Evolutionary conservation across 1,140 invertebrate genomes (phyloP).

Genomic region (Nixonia krombeini): DNA sequence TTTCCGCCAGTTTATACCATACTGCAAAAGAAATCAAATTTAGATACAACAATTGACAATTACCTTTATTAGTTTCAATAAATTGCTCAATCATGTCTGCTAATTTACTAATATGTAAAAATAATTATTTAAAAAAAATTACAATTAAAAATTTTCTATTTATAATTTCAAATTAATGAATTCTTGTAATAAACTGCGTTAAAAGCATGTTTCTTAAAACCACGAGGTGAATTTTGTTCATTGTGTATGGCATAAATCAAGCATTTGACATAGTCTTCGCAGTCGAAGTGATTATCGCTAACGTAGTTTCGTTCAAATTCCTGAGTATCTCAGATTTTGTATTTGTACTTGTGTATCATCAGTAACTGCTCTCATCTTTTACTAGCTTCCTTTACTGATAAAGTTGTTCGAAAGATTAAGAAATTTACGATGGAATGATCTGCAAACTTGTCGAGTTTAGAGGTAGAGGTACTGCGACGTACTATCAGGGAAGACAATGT

Average conservation of each 20-base stretch:
- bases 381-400: slow-evolving; percentile 4
- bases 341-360: slow-evolving; percentile 35
- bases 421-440: slow-evolving; percentile 14
- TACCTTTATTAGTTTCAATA: too few relatives aligned
- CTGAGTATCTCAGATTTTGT: slow-evolving; percentile 19
- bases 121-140: background rate
- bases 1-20: slow-evolving; percentile 17
- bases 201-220: too few relatives aligned
- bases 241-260: slow-evolving; percentile 11
- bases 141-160: background rate
- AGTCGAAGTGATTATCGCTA: slow-evolving; percentile 10
- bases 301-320: slow-evolving; percentile 20
- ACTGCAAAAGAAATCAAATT: too few relatives aligned
- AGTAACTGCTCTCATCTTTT: slow-evolving; percentile 23
- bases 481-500: slow-evolving; percentile 40
- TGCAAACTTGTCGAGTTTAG: slow-evolving; percentile 42
- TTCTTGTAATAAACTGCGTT: too few relatives aligned
- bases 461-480: slow-evolving; percentile 42
- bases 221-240: background rate
- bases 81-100: background rate
- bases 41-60: too few relatives aligned
- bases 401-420: slow-evolving; percentile 29
- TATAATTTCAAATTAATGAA: too few relatives aligned
- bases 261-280: slow-evolving; percentile 23
- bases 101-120: too few relatives aligned